Conservation (phyloP, 2,113 vertebrate species). For the Perognathus longimembris region DNA sequence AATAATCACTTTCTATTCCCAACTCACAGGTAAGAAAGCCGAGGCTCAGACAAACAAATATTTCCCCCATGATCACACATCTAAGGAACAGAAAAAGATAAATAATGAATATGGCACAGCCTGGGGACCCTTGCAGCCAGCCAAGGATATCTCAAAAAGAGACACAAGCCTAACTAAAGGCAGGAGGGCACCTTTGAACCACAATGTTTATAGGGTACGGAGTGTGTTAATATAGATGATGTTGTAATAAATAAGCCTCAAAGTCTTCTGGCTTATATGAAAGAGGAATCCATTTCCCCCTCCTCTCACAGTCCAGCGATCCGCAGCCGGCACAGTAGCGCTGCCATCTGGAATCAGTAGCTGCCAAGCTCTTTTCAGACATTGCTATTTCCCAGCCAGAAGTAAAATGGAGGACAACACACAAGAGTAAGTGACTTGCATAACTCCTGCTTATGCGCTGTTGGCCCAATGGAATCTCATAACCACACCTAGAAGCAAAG, state of each 20-base stretch:
- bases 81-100: neutral
- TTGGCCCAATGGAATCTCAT: neutral
- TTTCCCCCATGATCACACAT: neutral
- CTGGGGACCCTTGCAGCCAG: neutral
- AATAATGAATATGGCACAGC: neutral
- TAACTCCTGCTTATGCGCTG: neutral
- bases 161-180: neutral
- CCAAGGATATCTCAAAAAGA: neutral
- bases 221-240: neutral
- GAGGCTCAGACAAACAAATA: neutral
- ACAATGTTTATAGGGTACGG: neutral
- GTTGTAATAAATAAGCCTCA: neutral
- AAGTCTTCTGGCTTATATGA: neutral
- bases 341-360: neutral
- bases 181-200: neutral
- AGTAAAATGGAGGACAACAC: neutral
- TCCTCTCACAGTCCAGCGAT: slow-evolving; percentile 6
- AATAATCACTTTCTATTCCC: neutral
- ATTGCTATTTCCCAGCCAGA: neutral
- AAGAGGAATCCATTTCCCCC: neutral
- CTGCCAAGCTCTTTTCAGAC: neutral
- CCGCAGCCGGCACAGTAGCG: neutral
- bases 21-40: neutral
- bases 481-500: neutral
- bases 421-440: neutral